A percentile compares a stretch with the other conserved stretches of the same genome.
Evolutionary conservation across 2,113 vertebrate species (phyloP).

Genomic region (Panurus biarmicus): DNA sequence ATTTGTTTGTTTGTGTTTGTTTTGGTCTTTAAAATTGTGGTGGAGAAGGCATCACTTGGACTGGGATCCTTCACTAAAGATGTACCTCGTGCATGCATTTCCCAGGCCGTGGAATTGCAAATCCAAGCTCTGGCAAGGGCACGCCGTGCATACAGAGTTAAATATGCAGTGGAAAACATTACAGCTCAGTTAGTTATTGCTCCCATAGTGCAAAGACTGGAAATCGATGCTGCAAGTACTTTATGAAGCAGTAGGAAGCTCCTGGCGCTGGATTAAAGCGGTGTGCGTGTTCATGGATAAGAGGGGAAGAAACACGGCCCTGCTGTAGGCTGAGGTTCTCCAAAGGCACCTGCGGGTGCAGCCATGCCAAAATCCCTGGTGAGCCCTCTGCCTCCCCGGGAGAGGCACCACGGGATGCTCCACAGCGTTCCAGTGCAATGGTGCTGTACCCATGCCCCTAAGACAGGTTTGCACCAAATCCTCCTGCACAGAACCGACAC

Average conservation of each 20-base stretch:
- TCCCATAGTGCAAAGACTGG: background rate
- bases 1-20: background rate
- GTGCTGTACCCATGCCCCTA: accelerated
- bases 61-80: background rate
- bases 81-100: background rate
- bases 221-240: background rate
- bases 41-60: background rate
- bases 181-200: background rate
- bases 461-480: background rate
- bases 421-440: background rate
- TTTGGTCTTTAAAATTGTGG: background rate
- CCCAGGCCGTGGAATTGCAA: background rate
- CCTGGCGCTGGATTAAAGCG: background rate
- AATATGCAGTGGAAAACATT: slow-evolving; percentile 34
- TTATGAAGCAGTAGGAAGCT: background rate
- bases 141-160: background rate
- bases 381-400: accelerated
- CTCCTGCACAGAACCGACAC: background rate
- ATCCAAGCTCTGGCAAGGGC: background rate
- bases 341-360: background rate
- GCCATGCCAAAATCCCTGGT: background rate
- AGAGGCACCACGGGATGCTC: accelerated
- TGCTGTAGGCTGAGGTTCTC: background rate
- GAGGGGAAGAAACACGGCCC: background rate
- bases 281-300: background rate